Base-by-base conservation (phyloP, 30 jellyfish, hydroid and myxozoan species). In the Chrysaora quinquecirrha region DNA sequence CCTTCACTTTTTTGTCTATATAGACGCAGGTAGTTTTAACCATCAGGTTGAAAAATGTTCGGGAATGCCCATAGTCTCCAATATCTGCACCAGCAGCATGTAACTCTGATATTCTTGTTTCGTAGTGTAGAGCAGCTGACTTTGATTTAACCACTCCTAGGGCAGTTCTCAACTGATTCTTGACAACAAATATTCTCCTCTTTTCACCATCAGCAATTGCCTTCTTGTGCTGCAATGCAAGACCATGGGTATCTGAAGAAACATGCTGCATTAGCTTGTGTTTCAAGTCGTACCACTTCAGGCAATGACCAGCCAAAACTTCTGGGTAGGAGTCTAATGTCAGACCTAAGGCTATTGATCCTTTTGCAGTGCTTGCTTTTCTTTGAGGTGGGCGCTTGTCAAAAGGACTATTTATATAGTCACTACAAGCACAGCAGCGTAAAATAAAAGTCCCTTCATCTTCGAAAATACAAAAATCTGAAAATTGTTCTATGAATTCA, bases 11-110 rank as follows among this genome's bases (percentile, higher is more conserved):
- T 56, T 21, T 52, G 76, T 75, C 47, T 9, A 52, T 75, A 69
- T 30, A 75, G 18, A 23, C 27, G 68, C 76, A 48, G 3, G 86
- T 34, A n/a, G 48, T 69, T 23, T 75, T 48, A 27, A 75, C 27
- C 86, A 75, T 75, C 25, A 18, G 67, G 30, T 43, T 34, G 33
- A 69, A 69, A 30, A 69, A 47, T 23, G 18, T 69, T 33, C 70
- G 29, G 25, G 82, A 69, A 47, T 69, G 70, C 27, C 82, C 82
- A 69, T 18, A 69, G 70, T 69, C 82, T 12, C 82, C 82, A 29
- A 69, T 47, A 34, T 69, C 70, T 32, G 82, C n/a, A n/a, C n/a
- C n/a, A n/a, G n/a, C n/a, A n/a, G n/a, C n/a, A n/a, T n/a, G n/a
- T n/a, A n/a, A n/a, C 34, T 38, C 85, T 14, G 85, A 71, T 25